Percentiles rank a stretch among this genome's conserved stretches.
These are phyloP conservation scores for Scolopax bukidnonensis DNA, from an alignment of 2,797 vertebrate species.

Conservation along the genomic window DNA sequence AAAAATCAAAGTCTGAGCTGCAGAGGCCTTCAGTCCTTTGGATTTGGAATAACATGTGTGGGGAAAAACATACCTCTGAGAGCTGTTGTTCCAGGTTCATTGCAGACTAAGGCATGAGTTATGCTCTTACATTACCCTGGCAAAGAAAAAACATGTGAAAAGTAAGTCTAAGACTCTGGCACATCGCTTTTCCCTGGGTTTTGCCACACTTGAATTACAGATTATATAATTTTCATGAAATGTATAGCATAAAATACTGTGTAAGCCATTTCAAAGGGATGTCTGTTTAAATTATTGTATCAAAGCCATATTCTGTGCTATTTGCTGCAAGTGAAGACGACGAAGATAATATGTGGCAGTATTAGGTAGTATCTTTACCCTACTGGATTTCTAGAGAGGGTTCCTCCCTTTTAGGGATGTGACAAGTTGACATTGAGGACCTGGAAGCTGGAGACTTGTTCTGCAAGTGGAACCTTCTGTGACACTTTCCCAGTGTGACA, in stretches of 20 bases:
- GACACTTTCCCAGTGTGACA: not conserved
- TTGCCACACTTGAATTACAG: not conserved
- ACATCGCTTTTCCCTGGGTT: not conserved
- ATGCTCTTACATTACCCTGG: rapidly evolving
- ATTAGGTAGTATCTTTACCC: not conserved
- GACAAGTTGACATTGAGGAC: not conserved
- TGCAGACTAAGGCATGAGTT: not conserved
- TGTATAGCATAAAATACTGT: not conserved
- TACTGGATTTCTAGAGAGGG: not conserved
- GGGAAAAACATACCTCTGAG: not conserved
- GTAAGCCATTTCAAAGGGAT: not conserved
- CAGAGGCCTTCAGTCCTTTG: not conserved
- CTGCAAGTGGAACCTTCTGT: not conserved
- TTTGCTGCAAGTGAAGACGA: not conserved
- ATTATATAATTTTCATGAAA: not conserved
- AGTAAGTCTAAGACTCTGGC: not conserved
- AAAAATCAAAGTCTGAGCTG: not conserved
- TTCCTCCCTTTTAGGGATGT: not conserved
- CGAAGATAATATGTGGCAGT: not conserved
- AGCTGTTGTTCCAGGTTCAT: not conserved
- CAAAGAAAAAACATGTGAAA: not conserved
- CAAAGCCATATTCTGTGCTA: not conserved
- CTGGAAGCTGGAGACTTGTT: not conserved
- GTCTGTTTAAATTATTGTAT: not conserved
- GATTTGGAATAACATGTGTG: not conserved